phyloP scores from a whole-genome alignment of 2,113 vertebrate genomes.

The Camelus dromedarius region DNA sequence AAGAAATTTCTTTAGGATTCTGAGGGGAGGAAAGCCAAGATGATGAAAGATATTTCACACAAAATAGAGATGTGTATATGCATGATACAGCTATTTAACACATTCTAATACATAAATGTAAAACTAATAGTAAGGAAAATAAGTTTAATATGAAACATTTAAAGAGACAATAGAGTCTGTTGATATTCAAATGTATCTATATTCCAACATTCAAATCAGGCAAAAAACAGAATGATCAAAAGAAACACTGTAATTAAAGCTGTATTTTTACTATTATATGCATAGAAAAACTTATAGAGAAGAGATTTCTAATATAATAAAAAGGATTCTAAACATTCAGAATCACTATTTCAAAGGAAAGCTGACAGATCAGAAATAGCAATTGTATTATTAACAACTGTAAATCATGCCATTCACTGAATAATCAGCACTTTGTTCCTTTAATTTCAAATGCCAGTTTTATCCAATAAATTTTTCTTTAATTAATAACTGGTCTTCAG shows the following conservation, averaged over 20 bases:
- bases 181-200: not conserved
- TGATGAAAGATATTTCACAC: not conserved
- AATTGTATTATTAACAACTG: not conserved
- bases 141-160: not conserved
- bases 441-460: not conserved
- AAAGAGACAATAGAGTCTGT: not conserved
- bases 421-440: not conserved
- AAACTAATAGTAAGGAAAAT: not conserved
- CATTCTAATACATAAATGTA: not conserved
- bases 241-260: not conserved
- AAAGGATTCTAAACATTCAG: not conserved
- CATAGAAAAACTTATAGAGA: not conserved
- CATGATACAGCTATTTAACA: not conserved
- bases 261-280: not conserved
- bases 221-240: not conserved
- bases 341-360: slow-evolving; percentile 1
- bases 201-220: not conserved
- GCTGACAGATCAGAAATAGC: not conserved
- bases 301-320: not conserved
- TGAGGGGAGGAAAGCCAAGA: not conserved
- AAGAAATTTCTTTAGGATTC: not conserved
- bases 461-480: not conserved
- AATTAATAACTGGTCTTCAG: slow-evolving; percentile 38
- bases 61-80: not conserved
- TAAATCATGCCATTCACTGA: not conserved